phyloP scores from a whole-genome alignment of 2,888 invertebrate genomes.

The Orthonychiurus folsomi region DNA sequence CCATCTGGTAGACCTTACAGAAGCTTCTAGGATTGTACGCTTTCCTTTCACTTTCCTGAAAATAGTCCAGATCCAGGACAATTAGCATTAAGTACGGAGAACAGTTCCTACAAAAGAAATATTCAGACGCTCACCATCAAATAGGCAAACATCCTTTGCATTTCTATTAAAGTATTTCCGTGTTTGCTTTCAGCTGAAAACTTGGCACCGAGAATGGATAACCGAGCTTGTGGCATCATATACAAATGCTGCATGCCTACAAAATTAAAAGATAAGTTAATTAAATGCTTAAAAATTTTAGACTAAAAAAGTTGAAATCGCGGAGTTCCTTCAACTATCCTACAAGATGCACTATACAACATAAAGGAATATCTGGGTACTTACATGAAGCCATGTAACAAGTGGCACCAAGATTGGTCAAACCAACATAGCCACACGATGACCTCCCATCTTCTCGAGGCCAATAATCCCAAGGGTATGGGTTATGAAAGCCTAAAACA shows the following conservation, averaged over 20 bases:
- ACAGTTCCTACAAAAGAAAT: constrained; percentile 14
- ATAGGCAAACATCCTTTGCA: constrained; percentile 93
- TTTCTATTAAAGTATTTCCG: constrained; percentile 69
- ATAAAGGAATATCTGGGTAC: too few species aligned
- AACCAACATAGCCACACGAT: constrained; percentile 87
- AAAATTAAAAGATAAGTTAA: too few species aligned
- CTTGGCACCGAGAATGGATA: constrained; percentile 70
- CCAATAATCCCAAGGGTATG: constrained; percentile 97
- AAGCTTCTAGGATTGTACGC: constrained; percentile 92
- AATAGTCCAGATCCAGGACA: constrained; percentile 13
- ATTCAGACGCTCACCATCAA: constrained; percentile 63
- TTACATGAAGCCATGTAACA: constrained; percentile 96
- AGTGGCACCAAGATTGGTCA: constrained; percentile 90
- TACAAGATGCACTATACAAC: too few species aligned
- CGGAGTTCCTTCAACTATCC: too few species aligned
- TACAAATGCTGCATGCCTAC: constrained; percentile 95
- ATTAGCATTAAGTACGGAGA: constrained; percentile 1
- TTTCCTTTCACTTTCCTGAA: constrained; percentile 81
- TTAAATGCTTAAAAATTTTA: too few species aligned
- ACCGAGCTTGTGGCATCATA: constrained; percentile 85
- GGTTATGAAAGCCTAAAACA: constrained; percentile 58
- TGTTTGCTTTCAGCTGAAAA: constrained; percentile 63
- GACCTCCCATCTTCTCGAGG: constrained; percentile 90
- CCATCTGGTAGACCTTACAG: constrained; percentile 94
- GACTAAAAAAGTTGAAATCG: too few species aligned